Base-by-base conservation (phyloP, 2,797 vertebrate species). In the Paedocypris micromegethes region DNA sequence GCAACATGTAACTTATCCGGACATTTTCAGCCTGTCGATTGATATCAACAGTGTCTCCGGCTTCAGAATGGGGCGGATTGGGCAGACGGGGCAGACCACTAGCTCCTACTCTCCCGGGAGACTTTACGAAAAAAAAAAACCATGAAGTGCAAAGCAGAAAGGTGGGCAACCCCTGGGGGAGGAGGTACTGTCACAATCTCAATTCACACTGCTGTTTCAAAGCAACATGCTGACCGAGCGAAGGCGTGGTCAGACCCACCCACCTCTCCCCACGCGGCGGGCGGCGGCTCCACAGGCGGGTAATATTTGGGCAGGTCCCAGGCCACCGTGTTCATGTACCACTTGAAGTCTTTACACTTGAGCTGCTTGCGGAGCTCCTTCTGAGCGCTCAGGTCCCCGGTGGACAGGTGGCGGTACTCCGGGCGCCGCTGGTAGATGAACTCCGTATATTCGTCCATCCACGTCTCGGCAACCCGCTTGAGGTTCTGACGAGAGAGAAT, bases 381-480 rank as follows among this genome's bases (percentile, higher is more conserved):
- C 86, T 93, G 93, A 44, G 90, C 85, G 0, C 89, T 91, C 77
- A 94, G 87, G 79, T 94, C 93, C 0, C 93, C 93, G 0, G 93
- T 91, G 45, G 92, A 92, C 52, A 94, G 91, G 58, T 94, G 93
- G 41, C 93, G 86, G 77, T 94, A 94, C 75, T 94, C 92, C 0
- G 93, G 93, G n/a, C 93, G 85, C 2, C 93, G 83, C 81, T 93
- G 93, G 83, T 94, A 94, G 72, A 94, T 90, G 78, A 90, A 93
- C 67, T 94, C 93, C 0, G 93, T 91, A 70, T 91, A 94, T 72
- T 94, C 93, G 58, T 94, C 93, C 93, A 94, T 94, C 93, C 93
- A 94, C 0, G 92, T 93, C 86, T 94, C 93, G 0, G 93, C 93
- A 72, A 94, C 93, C 0, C 93, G 88, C 82, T 94, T 94, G 83